A percentile compares a stretch with the other conserved stretches of the same genome.
phyloP scores from a whole-genome alignment of 2,113 vertebrate species.

The Hippoglossus stenolepis region DNA sequence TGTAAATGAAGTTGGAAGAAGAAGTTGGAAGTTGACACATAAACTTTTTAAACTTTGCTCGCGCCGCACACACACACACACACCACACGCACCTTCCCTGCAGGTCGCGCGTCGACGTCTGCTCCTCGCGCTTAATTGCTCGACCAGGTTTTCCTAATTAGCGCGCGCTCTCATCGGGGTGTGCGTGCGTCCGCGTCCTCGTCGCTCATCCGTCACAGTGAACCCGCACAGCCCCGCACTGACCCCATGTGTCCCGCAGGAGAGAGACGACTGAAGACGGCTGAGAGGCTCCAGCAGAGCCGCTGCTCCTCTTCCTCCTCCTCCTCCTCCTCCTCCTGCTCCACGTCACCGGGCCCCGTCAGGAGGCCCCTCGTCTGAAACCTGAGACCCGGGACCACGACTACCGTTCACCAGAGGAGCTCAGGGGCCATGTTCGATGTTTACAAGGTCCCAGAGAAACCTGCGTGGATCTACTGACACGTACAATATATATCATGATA shows the following conservation, averaged over 20 bases:
- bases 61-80: background rate
- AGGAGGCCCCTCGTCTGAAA: slow-evolving; percentile 74
- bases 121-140: slow-evolving; percentile 67
- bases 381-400: slow-evolving; percentile 58
- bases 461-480: too few species aligned
- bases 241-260: slow-evolving; percentile 71
- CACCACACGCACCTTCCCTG: slow-evolving; percentile 55
- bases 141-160: slow-evolving; percentile 77
- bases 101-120: slow-evolving; percentile 33
- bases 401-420: slow-evolving; percentile 51
- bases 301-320: slow-evolving; percentile 54
- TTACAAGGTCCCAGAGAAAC: too few species aligned
- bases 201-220: slow-evolving; percentile 19
- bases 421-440: background rate
- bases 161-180: slow-evolving; percentile 25
- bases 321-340: slow-evolving; percentile 58
- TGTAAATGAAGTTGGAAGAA: background rate
- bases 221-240: slow-evolving; percentile 54
- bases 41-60: background rate
- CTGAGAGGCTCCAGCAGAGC: slow-evolving; percentile 35
- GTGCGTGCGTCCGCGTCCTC: slow-evolving; percentile 50
- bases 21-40: background rate
- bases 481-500: too few species aligned
- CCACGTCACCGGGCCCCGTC: slow-evolving; percentile 66
- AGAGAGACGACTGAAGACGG: slow-evolving; percentile 56